These are phyloP conservation scores for Equus quagga DNA, from an alignment of 2,113 vertebrate species.

Conservation along the genomic window DNA sequence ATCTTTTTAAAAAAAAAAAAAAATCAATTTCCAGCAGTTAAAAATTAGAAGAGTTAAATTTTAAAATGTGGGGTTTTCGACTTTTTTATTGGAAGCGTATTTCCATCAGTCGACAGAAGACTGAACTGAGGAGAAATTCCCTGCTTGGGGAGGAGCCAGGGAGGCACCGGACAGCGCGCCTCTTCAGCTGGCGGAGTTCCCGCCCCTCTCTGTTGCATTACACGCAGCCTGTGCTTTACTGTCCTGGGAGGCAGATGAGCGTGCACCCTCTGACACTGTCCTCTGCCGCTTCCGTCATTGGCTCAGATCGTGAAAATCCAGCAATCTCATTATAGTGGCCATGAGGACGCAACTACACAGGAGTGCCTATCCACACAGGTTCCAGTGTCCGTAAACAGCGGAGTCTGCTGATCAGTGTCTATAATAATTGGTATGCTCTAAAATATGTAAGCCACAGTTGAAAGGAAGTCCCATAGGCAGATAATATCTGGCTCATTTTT, in stretches of 20 bases:
- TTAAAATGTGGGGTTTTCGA: not conserved
- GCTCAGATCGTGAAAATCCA: not conserved
- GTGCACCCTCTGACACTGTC: too few relatives aligned
- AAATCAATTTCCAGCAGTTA: not conserved
- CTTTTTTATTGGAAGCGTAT: not conserved
- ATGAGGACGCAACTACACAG: not conserved
- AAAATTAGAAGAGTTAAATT: not conserved
- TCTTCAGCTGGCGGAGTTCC: not conserved
- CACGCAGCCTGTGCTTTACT: not conserved
- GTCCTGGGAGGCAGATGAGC: not conserved
- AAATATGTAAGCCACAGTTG: not conserved
- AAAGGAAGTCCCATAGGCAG: slow-evolving; percentile 48
- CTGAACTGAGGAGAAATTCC: not conserved
- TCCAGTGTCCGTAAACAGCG: not conserved
- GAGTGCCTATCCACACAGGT: not conserved
- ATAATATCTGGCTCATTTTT: slow-evolving; percentile 23
- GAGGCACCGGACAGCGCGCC: not conserved
- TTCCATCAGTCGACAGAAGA: not conserved
- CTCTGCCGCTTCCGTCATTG: not conserved
- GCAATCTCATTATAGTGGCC: not conserved
- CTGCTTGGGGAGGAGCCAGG: too few relatives aligned
- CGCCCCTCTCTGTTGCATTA: not conserved
- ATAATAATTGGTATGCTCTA: not conserved
- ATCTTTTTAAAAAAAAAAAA: not conserved
- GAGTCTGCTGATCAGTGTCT: not conserved